Conservation (phyloP, 2,797 vertebrate species). For the Sparus aurata region DNA sequence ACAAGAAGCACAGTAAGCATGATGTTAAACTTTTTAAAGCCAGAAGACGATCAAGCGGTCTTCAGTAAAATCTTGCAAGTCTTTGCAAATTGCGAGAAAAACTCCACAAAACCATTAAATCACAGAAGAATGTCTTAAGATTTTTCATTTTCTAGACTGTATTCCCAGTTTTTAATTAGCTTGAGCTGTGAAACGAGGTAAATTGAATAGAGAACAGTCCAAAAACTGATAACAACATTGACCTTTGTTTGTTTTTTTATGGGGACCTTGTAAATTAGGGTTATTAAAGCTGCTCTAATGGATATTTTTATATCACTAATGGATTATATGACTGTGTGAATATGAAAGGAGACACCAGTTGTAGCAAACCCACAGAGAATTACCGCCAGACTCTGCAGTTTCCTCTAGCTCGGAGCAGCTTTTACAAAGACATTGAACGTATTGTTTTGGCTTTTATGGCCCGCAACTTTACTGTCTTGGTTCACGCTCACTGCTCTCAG, state of each 20-base stretch:
- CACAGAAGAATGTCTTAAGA: not conserved
- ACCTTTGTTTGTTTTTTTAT: not conserved
- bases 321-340: not conserved
- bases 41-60: not conserved
- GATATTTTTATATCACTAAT: slow-evolving; percentile 2
- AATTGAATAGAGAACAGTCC: too few relatives aligned
- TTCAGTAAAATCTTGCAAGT: not conserved
- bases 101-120: not conserved
- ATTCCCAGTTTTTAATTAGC: not conserved
- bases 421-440: not conserved
- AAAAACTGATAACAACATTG: not conserved
- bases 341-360: not conserved
- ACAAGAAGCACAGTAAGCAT: not conserved
- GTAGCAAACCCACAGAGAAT: not conserved
- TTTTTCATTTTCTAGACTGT: not conserved
- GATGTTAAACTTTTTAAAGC: not conserved
- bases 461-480: not conserved
- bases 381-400: not conserved
- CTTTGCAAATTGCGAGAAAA: not conserved
- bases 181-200: not conserved
- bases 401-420: not conserved
- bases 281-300: slow-evolving; percentile 4
- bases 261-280: not conserved
- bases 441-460: not conserved
- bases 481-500: not conserved